Evolutionary conservation across 1,140 invertebrate species (phyloP).

Genomic region (Chironomus tepperi): DNA sequence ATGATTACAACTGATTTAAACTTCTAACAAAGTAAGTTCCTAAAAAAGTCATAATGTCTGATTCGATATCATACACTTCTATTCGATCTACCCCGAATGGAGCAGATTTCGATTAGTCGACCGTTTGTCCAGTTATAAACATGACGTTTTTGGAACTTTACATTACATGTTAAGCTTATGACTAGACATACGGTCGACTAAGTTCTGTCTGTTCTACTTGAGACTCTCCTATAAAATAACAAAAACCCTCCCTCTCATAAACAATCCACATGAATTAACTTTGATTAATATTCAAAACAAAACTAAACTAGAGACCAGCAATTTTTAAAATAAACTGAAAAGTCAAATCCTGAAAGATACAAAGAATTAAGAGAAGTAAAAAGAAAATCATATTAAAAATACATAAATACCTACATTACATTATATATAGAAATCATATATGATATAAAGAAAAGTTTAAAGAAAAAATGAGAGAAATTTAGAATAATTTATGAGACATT

Average conservation of each 20-base stretch:
- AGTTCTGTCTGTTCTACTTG: no score
- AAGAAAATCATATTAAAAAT: background rate
- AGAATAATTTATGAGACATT: background rate
- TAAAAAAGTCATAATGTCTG: no score
- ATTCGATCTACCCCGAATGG: no score
- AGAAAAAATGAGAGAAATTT: background rate
- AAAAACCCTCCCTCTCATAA: background rate
- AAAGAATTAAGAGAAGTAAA: background rate
- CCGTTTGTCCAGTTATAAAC: no score
- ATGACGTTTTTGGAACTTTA: no score
- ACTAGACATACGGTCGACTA: no score
- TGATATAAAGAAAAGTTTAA: background rate
- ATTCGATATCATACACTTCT: no score
- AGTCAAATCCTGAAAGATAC: conserved; percentile 4
- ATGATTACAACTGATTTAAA: no score
- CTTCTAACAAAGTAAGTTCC: no score
- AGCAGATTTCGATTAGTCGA: no score
- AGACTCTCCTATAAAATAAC: no score
- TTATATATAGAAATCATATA: background rate
- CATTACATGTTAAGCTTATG: no score
- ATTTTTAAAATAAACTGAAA: background rate
- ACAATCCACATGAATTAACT: background rate
- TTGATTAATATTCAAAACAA: background rate
- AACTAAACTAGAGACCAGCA: background rate
- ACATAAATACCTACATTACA: background rate